Percentiles rank a stretch among this genome's conserved stretches.
These are phyloP conservation scores for Psylliodes chrysocephalus DNA, from an alignment of 2,888 invertebrate species.

Conservation along the genomic window DNA sequence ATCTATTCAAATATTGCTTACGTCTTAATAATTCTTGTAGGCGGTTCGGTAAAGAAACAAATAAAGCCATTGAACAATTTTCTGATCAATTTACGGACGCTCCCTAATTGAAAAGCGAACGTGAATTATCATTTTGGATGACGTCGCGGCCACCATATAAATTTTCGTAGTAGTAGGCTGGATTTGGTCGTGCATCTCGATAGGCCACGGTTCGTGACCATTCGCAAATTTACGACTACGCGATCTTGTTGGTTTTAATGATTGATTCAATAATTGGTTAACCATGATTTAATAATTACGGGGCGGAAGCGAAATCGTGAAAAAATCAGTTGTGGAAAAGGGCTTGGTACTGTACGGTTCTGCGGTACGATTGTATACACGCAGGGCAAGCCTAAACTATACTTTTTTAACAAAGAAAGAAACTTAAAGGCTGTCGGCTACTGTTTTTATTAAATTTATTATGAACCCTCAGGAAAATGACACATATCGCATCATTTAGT, in stretches of 20 bases:
- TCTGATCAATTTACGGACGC: background rate
- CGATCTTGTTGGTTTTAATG: slow-evolving; percentile 15
- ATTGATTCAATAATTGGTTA: slow-evolving; percentile 16
- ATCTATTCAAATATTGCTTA: too few species aligned
- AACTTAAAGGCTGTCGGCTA: too few species aligned
- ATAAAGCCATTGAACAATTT: background rate
- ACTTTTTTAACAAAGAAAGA: too few species aligned
- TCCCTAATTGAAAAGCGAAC: slow-evolving; percentile 4
- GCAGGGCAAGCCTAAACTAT: too few species aligned
- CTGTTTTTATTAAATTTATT: too few species aligned
- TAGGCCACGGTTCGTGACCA: slow-evolving; percentile 9
- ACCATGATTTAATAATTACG: slow-evolving; percentile 2
- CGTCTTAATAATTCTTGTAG: too few species aligned
- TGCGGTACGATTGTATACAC: too few species aligned
- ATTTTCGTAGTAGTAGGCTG: slow-evolving; percentile 6
- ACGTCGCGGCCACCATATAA: background rate
- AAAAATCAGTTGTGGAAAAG: background rate
- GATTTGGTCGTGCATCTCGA: slow-evolving; percentile 14
- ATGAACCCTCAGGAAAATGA: too few species aligned
- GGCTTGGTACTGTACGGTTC: background rate
- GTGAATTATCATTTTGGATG: slow-evolving; percentile 1
- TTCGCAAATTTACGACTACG: slow-evolving; percentile 6
- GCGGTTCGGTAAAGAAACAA: too few species aligned
- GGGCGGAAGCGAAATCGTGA: background rate
- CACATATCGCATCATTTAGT: too few species aligned